A percentile compares a stretch with the other conserved stretches of the same genome.
Evolutionary conservation across 2,113 vertebrate species (phyloP).

Genomic region (Epinephelus lanceolatus): DNA sequence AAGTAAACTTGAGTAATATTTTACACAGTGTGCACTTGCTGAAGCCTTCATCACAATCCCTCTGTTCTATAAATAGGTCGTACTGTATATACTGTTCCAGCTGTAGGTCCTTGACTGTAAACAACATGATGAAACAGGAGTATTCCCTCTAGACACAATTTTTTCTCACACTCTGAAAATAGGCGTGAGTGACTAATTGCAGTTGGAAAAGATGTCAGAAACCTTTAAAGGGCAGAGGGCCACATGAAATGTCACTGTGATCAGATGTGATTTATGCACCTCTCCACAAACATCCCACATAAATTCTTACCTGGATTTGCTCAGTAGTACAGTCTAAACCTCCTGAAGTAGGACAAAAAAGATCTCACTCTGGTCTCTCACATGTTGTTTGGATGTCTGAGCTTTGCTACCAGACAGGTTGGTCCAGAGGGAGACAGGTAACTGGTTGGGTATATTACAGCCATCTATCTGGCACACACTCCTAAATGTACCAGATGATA

Average conservation of each 20-base stretch:
- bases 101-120: not conserved
- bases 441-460: not conserved
- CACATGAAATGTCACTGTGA: conserved; percentile 9
- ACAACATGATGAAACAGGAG: conserved; percentile 1
- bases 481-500: not conserved
- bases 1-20: not conserved
- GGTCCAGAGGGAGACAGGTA: not conserved
- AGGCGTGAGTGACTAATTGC: not conserved
- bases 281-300: not conserved
- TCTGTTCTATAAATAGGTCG: not conserved
- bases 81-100: not conserved
- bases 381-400: not conserved
- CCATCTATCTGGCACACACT: conserved; percentile 12
- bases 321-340: not conserved
- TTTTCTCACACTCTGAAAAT: conserved; percentile 4
- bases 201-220: conserved; percentile 8
- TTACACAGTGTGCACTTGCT: not conserved
- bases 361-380: not conserved
- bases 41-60: not conserved
- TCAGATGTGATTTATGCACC: conserved; percentile 24
- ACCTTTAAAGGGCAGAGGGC: conserved; percentile 16
- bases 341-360: not conserved
- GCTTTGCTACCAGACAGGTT: not conserved
- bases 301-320: not conserved
- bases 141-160: not conserved